Conservation (phyloP, 2,113 vertebrate genomes). For the Boleophthalmus pectinirostris region DNA sequence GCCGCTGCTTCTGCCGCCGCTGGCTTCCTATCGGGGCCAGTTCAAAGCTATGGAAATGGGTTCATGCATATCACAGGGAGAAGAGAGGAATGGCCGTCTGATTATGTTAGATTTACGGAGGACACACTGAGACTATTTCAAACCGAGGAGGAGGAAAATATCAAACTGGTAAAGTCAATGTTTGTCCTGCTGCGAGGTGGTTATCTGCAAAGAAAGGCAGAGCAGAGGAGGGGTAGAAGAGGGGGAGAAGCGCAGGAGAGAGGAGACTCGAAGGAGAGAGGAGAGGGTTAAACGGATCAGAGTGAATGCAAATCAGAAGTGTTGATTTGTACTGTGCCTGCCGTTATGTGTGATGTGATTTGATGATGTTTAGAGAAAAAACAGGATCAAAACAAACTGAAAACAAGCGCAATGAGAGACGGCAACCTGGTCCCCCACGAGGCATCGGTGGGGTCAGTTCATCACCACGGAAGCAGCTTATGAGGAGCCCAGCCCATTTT, state of each 20-base stretch:
- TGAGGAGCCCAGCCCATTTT: too few relatives aligned
- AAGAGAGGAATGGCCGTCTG: conserved; percentile 45
- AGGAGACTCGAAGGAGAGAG: too few relatives aligned
- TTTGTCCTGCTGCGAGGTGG: conserved; percentile 47
- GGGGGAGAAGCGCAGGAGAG: too few relatives aligned
- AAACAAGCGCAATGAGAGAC: too few relatives aligned
- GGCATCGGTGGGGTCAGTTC: too few relatives aligned
- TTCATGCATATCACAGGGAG: conserved; percentile 55
- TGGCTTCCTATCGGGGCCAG: conserved; percentile 48
- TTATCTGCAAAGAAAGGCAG: conserved; percentile 50
- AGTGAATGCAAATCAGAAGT: not conserved
- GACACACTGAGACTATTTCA: conserved; percentile 59
- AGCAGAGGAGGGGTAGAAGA: conserved; percentile 16
- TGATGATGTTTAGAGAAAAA: too few relatives aligned
- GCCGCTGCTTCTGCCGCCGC: conserved; percentile 3
- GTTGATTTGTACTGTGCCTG: not conserved
- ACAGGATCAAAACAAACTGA: too few relatives aligned
- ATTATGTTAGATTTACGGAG: conserved; percentile 47
- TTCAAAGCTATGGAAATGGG: conserved; percentile 63
- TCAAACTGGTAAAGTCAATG: conserved; percentile 59
- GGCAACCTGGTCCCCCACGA: too few relatives aligned
- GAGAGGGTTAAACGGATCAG: not conserved
- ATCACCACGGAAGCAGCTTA: too few relatives aligned
- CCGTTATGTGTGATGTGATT: not conserved
- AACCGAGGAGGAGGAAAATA: conserved; percentile 33